Evolutionary conservation across 2,888 invertebrate genomes (phyloP).

Genomic region (Drosophila prostipennis): DNA sequence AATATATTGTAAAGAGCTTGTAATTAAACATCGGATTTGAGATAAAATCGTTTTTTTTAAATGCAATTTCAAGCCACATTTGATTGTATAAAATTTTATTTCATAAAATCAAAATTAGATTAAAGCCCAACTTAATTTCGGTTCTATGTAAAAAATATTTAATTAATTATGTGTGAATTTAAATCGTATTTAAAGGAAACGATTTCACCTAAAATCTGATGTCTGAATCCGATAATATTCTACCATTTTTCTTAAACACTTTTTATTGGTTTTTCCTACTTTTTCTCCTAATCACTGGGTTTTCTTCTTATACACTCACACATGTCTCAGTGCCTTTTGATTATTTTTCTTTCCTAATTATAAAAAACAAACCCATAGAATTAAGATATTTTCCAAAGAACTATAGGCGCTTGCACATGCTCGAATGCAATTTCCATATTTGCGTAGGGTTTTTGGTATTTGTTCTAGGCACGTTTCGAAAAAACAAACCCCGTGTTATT

Average conservation of each 20-base stretch:
- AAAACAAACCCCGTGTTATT: constrained; percentile 27
- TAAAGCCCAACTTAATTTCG: too few species aligned
- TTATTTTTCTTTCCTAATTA: neutral
- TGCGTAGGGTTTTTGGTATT: constrained; percentile 11
- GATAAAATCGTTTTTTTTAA: too few species aligned
- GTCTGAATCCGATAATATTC: too few species aligned
- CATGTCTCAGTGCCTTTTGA: neutral
- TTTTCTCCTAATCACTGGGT: too few species aligned
- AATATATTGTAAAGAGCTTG: neutral
- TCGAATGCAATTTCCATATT: constrained; percentile 33
- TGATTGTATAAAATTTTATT: too few species aligned
- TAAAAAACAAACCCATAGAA: neutral
- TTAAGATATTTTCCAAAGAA: constrained; percentile 5
- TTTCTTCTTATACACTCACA: neutral
- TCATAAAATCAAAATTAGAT: too few species aligned
- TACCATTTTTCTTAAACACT: neutral
- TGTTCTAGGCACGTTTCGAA: constrained; percentile 24
- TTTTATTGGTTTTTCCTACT: neutral
- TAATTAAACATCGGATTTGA: too few species aligned
- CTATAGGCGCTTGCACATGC: constrained; percentile 25
- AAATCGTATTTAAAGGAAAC: too few species aligned
- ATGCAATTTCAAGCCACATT: too few species aligned
- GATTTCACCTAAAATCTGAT: too few species aligned
- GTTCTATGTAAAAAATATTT: too few species aligned
- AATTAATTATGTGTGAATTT: too few species aligned